Evolutionary conservation across 2,797 vertebrate genomes (phyloP).

Genomic region (Catamblyrhynchus diadema): DNA sequence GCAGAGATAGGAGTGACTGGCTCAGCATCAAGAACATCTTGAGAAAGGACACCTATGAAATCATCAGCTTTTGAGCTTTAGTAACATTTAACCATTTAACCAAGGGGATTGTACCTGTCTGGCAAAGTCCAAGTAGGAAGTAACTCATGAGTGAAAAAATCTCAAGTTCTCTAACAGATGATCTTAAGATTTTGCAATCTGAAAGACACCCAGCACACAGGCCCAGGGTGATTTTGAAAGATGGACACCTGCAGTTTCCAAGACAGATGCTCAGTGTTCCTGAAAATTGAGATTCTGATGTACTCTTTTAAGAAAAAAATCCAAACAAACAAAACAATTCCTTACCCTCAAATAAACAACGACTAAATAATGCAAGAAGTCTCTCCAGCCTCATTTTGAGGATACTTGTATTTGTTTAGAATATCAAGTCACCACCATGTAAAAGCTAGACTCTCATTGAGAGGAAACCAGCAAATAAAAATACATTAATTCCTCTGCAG

Average conservation of each 20-base stretch:
- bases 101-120: background rate
- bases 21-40: background rate
- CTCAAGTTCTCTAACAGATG: background rate
- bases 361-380: background rate
- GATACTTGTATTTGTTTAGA: background rate
- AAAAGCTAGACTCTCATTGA: background rate
- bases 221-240: background rate
- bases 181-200: background rate
- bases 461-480: background rate
- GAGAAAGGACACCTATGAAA: background rate
- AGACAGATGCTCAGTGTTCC: background rate
- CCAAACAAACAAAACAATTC: background rate
- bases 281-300: background rate
- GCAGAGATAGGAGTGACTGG: background rate
- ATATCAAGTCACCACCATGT: background rate
- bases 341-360: background rate
- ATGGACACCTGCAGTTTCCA: background rate
- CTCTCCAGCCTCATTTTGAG: background rate
- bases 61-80: background rate
- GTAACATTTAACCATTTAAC: background rate
- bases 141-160: background rate
- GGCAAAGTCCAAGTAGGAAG: background rate
- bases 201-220: background rate
- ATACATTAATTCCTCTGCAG: background rate
- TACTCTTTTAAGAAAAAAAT: background rate